These are phyloP conservation scores for Amphimedon queenslandica DNA, from an alignment of 37 sponge, comb jelly and placozoan genomes.

Conservation along the genomic window DNA sequence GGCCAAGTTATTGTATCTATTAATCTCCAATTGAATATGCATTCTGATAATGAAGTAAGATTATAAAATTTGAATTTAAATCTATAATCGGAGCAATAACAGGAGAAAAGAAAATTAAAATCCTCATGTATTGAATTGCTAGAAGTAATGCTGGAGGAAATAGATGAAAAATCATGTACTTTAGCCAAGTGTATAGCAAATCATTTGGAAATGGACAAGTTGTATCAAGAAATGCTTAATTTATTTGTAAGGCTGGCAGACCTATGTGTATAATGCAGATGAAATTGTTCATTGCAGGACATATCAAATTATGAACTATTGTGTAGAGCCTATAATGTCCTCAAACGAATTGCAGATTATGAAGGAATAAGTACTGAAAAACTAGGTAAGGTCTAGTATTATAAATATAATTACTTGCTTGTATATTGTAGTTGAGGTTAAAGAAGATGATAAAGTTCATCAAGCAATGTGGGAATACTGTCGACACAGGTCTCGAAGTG, in stretches of 20 bases:
- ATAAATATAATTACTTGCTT: too few relatives aligned
- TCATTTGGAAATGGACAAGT: neutral
- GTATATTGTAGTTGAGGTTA: too few relatives aligned
- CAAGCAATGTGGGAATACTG: neutral
- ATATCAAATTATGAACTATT: too few relatives aligned
- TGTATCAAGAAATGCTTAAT: neutral
- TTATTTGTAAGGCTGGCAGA: neutral
- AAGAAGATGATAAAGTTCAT: too few relatives aligned
- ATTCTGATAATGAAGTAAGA: neutral
- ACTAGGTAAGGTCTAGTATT: too few relatives aligned
- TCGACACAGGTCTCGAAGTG: neutral
- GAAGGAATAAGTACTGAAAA: neutral
- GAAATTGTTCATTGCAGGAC: neutral
- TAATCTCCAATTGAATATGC: neutral
- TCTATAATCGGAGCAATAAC: too few relatives aligned
- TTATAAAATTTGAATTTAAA: too few relatives aligned
- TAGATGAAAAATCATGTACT: neutral
- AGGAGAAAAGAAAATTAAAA: too few relatives aligned
- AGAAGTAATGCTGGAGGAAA: conserved; percentile 12
- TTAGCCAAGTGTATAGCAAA: neutral
- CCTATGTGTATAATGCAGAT: neutral
- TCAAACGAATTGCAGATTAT: conserved; percentile 1
- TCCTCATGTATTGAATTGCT: neutral
- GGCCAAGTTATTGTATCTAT: conserved; percentile 1
- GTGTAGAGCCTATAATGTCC: neutral